Conservation (phyloP, 2,797 vertebrate species). For the Triplophysa bombifrons region DNA sequence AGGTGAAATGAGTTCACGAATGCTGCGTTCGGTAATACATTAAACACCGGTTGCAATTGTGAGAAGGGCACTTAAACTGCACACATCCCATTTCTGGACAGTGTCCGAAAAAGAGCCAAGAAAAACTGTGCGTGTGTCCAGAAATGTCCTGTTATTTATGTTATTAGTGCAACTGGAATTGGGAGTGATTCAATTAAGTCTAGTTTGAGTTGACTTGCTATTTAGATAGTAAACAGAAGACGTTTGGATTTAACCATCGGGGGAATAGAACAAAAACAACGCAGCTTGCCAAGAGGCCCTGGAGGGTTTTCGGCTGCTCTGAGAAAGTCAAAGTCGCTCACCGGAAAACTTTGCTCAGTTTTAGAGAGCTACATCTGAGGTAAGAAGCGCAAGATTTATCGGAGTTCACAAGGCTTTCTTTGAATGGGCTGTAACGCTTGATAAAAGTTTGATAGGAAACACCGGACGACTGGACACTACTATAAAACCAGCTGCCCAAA, state of each 20-base stretch:
- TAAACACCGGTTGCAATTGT: conserved; percentile 11
- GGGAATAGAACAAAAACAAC: conserved; percentile 48
- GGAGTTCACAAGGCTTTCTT: neutral
- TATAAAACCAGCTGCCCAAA: no score
- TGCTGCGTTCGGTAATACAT: neutral
- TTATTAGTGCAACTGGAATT: conserved; percentile 46
- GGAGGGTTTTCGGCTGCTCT: neutral
- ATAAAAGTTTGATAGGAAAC: neutral
- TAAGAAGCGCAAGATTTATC: neutral
- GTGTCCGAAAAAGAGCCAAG: conserved; percentile 47
- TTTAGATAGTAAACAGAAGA: conserved; percentile 59
- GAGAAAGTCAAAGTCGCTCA: conserved; percentile 1
- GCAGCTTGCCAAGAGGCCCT: conserved; percentile 36
- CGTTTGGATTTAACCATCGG: conserved; percentile 47
- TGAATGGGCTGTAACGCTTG: neutral
- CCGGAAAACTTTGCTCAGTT: conserved; percentile 6
- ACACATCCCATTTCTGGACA: conserved; percentile 29
- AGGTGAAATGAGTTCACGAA: conserved; percentile 25
- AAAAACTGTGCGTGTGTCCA: conserved; percentile 50
- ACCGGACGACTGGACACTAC: neutral
- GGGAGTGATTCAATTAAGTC: conserved; percentile 54
- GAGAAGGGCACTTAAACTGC: conserved; percentile 13
- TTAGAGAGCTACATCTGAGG: neutral
- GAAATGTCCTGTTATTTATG: conserved; percentile 59
- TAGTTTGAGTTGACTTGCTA: conserved; percentile 46